Evolutionary conservation across 2,888 invertebrate genomes (phyloP).

Genomic region (Diarsia rubi): DNA sequence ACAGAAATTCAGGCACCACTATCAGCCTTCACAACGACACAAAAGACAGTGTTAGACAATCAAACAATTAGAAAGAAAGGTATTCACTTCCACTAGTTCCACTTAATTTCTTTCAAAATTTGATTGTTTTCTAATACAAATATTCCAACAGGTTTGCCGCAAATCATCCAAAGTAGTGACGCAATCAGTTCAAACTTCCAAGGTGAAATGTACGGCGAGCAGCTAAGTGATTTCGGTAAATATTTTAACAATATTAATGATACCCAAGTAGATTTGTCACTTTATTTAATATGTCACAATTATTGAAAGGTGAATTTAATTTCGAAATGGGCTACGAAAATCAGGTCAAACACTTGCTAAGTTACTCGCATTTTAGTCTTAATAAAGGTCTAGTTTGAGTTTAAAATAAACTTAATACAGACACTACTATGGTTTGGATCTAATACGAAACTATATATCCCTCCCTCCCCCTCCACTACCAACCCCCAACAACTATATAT

Average conservation of each 20-base stretch:
- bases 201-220: conserved; percentile 87
- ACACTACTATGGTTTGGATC: conserved; percentile 8
- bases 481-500: no score
- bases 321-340: conserved; percentile 18
- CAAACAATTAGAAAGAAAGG: conserved; percentile 88
- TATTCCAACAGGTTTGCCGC: conserved; percentile 79
- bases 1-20: conserved; percentile 96
- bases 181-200: conserved; percentile 88
- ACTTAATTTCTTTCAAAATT: conserved; percentile 16
- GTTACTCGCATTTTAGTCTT: conserved; percentile 12
- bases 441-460: conserved; percentile 25
- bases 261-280: conserved; percentile 22
- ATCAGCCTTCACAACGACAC: conserved; percentile 92
- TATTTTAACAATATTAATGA: conserved; percentile 48
- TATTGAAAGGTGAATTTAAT: conserved; percentile 12
- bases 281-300: conserved; percentile 19
- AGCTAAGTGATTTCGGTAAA: conserved; percentile 87
- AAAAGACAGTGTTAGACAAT: conserved; percentile 84
- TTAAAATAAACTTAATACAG: conserved; percentile 15
- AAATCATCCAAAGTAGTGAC: conserved; percentile 80
- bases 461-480: no score
- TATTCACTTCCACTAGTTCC: conserved; percentile 53
- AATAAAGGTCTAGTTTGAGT: conserved; percentile 12
- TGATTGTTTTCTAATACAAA: conserved; percentile 36
- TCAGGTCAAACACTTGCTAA: conserved; percentile 23